Conservation (phyloP, 2,113 vertebrate genomes). For the Excalfactoria chinensis region DNA sequence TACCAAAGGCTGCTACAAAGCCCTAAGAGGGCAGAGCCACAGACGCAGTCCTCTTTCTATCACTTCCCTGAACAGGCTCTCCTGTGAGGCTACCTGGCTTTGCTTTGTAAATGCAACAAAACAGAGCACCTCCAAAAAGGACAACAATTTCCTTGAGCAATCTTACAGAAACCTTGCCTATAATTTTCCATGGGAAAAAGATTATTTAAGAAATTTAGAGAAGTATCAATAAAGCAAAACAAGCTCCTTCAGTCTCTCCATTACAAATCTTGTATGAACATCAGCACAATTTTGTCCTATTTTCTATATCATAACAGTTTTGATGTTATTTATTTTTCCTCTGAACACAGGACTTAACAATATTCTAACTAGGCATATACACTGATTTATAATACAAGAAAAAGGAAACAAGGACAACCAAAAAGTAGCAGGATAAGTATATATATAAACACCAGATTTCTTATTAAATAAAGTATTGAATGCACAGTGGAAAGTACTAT, state of each 20-base stretch:
- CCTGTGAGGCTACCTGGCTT: not conserved
- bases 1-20: not conserved
- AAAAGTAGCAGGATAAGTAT: not conserved
- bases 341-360: not conserved
- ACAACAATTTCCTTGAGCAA: not conserved
- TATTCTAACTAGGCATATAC: not conserved
- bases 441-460: not conserved
- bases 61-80: not conserved
- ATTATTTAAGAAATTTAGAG: not conserved
- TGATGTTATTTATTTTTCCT: not conserved
- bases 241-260: not conserved
- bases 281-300: slow-evolving; percentile 3
- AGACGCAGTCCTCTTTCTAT: not conserved
- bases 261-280: not conserved
- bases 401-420: not conserved
- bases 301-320: not conserved
- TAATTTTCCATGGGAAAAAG: not conserved
- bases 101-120: not conserved
- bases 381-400: not conserved
- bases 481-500: not conserved
- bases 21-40: not conserved
- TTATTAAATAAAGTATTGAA: not conserved
- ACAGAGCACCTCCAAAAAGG: not conserved
- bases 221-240: not conserved
- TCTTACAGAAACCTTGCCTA: not conserved